Conservation (phyloP, 2,888 invertebrate genomes). For the Aethes cnicana region DNA sequence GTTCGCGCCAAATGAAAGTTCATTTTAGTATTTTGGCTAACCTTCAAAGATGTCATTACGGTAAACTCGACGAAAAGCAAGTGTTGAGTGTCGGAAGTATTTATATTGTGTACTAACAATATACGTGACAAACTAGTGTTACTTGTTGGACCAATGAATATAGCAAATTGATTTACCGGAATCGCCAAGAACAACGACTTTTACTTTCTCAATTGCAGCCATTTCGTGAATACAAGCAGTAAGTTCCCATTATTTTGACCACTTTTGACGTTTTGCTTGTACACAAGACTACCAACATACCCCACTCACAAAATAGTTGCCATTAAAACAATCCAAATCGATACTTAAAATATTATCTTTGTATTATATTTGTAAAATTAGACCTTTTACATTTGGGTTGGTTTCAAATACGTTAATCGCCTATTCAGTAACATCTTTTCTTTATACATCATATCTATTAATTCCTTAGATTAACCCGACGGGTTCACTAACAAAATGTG, state of each 20-base stretch:
- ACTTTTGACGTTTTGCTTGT: conserved; percentile 23
- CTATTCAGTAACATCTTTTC: too few species aligned
- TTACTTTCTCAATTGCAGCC: conserved; percentile 94
- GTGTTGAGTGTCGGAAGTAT: conserved; percentile 36
- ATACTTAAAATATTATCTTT: too few species aligned
- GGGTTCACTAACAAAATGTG: too few species aligned
- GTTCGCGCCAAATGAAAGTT: conserved; percentile 44
- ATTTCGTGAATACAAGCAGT: conserved; percentile 73
- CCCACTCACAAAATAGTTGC: conserved; percentile 11
- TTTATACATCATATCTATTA: too few species aligned
- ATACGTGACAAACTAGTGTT: conserved; percentile 29
- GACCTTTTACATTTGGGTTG: too few species aligned
- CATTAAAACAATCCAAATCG: conserved; percentile 4
- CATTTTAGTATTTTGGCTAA: conserved; percentile 51
- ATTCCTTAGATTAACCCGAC: too few species aligned
- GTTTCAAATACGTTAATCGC: too few species aligned
- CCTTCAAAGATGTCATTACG: conserved; percentile 64
- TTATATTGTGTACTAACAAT: conserved; percentile 23
- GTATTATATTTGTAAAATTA: too few species aligned
- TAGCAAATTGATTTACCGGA: conserved; percentile 83
- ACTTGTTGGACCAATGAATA: conserved; percentile 33
- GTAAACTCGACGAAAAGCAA: conserved; percentile 57
- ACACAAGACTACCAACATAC: conserved; percentile 14
- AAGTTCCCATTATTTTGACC: conserved; percentile 54
- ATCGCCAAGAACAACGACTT: conserved; percentile 95